phyloP scores from a whole-genome alignment of 2,797 vertebrate genomes.

The Rachycentron canadum region DNA sequence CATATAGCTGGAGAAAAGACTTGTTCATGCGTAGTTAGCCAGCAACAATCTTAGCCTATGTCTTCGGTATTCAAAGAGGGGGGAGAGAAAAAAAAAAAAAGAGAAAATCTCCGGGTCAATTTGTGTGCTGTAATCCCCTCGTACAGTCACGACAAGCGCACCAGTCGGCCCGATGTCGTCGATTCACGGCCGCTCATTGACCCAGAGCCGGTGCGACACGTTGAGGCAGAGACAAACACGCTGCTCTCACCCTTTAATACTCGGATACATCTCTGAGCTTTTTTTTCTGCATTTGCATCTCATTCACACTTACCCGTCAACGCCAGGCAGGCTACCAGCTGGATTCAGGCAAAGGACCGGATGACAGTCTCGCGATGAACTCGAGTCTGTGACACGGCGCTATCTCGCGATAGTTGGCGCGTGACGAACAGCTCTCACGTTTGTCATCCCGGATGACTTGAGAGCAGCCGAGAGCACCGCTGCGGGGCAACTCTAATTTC shows the following conservation, averaged over 20 bases:
- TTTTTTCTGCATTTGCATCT: conserved; percentile 70
- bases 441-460: conserved; percentile 40
- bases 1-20: background rate
- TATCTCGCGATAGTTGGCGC: conserved; percentile 77
- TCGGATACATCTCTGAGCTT: conserved; percentile 29
- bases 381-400: fast-evolving
- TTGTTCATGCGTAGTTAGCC: background rate
- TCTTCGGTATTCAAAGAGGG: background rate
- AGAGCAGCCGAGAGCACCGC: conserved; percentile 16
- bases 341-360: conserved; percentile 78
- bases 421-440: conserved; percentile 24
- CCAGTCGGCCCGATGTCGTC: conserved; percentile 68
- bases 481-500: background rate
- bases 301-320: conserved; percentile 84
- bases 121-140: conserved; percentile 53
- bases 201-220: background rate
- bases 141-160: conserved; percentile 78
- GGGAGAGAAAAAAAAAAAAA: background rate
- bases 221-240: background rate
- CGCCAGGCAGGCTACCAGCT: conserved; percentile 78
- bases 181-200: conserved; percentile 28
- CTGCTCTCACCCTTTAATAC: background rate
- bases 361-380: conserved; percentile 81
- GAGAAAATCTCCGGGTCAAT: conserved; percentile 41
- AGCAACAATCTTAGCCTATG: background rate